Evolutionary conservation across 2,888 invertebrate genomes (phyloP).

Genomic region (Sinhomidia bicolor): DNA sequence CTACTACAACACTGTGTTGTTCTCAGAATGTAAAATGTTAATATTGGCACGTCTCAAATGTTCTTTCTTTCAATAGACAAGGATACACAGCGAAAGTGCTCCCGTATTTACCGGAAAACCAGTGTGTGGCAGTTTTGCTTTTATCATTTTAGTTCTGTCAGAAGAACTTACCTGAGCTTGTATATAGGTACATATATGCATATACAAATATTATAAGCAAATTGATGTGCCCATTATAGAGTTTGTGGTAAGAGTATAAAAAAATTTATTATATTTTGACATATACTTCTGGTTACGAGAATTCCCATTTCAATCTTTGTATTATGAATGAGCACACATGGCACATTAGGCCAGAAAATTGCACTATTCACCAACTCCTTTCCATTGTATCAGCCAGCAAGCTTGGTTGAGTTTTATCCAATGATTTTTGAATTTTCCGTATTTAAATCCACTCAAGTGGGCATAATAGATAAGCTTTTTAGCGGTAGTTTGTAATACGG

Average conservation of each 20-base stretch:
- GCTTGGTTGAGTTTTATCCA: conserved; percentile 11
- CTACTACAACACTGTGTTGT: neutral
- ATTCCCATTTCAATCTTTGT: conserved; percentile 14
- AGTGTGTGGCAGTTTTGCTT: neutral
- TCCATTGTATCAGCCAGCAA: neutral
- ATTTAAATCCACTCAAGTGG: conserved; percentile 7
- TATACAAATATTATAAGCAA: neutral
- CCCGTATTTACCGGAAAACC: neutral
- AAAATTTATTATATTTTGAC: too few species aligned
- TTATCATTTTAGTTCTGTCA: too few species aligned
- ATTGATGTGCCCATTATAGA: too few species aligned
- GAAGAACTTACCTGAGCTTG: neutral
- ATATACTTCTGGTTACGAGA: too few species aligned
- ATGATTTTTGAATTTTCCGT: neutral
- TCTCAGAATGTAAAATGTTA: neutral
- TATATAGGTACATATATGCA: neutral
- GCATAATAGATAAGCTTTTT: neutral
- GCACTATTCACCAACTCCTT: neutral
- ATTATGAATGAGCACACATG: neutral
- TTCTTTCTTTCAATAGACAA: neutral
- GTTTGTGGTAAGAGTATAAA: too few species aligned
- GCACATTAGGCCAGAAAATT: conserved; percentile 42
- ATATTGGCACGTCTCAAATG: neutral
- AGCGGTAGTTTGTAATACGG: neutral
- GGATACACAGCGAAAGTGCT: neutral